Evolutionary conservation across 2,797 vertebrate genomes (phyloP).

Genomic region (Steatocranus sp.): DNA sequence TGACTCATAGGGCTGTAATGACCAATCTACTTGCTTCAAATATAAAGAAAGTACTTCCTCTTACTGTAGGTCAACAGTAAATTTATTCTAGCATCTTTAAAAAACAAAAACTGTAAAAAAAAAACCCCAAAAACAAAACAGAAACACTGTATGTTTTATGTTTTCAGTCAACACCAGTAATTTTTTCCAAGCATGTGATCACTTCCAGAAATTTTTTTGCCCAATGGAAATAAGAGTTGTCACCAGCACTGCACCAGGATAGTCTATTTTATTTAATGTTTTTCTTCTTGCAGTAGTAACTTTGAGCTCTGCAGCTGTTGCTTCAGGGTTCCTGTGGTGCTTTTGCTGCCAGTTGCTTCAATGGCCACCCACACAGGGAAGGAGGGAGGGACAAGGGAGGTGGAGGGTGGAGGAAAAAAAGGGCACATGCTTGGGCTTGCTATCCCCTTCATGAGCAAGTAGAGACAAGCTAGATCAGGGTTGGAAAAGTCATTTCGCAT

Average conservation of each 20-base stretch:
- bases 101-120: not conserved
- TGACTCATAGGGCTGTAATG: not conserved
- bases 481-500: not conserved
- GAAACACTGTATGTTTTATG: not conserved
- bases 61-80: not conserved
- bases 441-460: not conserved
- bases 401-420: not conserved
- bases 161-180: not conserved
- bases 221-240: not conserved
- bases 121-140: too few relatives aligned
- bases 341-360: constrained; percentile 53
- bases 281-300: not conserved
- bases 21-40: not conserved
- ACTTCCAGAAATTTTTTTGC: not conserved
- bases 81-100: not conserved
- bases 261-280: not conserved
- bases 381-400: not conserved
- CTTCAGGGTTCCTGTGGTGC: constrained; percentile 13
- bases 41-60: not conserved
- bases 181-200: constrained; percentile 27
- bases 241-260: not conserved
- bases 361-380: constrained; percentile 63
- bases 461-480: not conserved
- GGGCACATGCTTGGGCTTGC: constrained; percentile 64
- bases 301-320: constrained; percentile 56